phyloP scores from a whole-genome alignment of 2,888 invertebrate species.

The Xestoiulus laeticollis region DNA sequence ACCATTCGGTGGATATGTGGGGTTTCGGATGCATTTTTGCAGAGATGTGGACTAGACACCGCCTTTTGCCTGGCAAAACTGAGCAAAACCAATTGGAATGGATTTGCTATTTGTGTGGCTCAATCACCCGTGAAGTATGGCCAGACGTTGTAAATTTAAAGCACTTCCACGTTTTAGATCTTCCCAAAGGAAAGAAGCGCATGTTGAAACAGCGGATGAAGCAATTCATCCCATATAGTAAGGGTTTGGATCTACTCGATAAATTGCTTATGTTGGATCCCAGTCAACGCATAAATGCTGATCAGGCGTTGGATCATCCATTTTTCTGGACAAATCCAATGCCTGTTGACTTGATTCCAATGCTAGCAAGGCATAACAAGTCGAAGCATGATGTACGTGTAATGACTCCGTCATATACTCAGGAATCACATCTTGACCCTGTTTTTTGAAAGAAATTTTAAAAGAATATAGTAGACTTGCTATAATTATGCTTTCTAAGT shows the following conservation, averaged over 20 bases:
- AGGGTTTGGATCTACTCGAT: constrained; percentile 92
- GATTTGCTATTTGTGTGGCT: constrained; percentile 95
- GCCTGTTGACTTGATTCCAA: constrained; percentile 89
- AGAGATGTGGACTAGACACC: constrained; percentile 96
- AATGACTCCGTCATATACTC: no score
- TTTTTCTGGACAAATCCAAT: constrained; percentile 99
- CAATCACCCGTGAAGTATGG: constrained; percentile 93
- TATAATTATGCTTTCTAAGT: no score
- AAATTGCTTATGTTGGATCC: constrained; percentile 92
- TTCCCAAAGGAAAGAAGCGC: constrained; percentile 83
- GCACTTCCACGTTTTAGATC: constrained; percentile 85
- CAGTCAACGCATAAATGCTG: constrained; percentile 84
- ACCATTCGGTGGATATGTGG: constrained; percentile 93
- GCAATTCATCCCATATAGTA: constrained; percentile 89
- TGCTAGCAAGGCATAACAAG: constrained; percentile 88
- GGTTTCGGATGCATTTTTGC: constrained; percentile 99
- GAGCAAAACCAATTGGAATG: constrained; percentile 95
- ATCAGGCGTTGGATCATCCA: constrained; percentile 94
- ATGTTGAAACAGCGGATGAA: constrained; percentile 66
- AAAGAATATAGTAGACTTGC: no score
- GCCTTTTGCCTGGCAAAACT: constrained; percentile 95
- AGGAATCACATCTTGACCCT: no score
- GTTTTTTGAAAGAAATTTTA: no score
- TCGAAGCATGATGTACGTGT: no score
- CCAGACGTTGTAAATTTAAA: constrained; percentile 91